Base-by-base conservation (phyloP, 2,113 vertebrate species). In the Dicaeum eximium region DNA sequence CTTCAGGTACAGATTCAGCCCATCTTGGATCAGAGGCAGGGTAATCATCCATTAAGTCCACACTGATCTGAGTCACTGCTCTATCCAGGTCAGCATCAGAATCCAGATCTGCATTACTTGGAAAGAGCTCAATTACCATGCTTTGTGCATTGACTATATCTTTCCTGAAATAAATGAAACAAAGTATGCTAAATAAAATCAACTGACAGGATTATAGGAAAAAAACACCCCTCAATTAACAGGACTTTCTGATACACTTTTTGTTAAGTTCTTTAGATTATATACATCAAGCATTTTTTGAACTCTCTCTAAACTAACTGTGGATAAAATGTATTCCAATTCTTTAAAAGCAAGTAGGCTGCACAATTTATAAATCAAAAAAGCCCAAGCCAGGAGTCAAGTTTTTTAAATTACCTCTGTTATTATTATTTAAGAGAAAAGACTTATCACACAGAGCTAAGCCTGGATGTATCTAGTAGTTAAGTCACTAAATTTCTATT, bases 21-120 rank as follows among this genome's bases (percentile, higher is more conserved):
- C 99, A 99, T 69, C 99, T 98, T 8, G 99, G 99, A 90, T 99
- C 99, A 20, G 99, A 99, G 9, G 99, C 99, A 23, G 99, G 99
- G 80, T 99, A 99, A 83, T 99, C 99, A n/a, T 99, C 99, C 83
- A 99, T 97, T 90, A 99, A 97, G 75, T 99, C 99, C 73, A 99
- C 92, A 54, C 99, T 98, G 91, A 99, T 99, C n/a, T 98, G 98
- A 40, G 97, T 98, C 80, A 99, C 98, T 40, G 98, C 95, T 40
- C 51, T 89, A 62, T 99, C 99, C 70, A 99, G 97, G 42, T 99
- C 98, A 50, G 90, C 50, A 33, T 98, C 98, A 7, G 97, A 96
- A 72, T 98, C 98, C 64, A 97, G 72, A 35, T 98, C 98, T 16
- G 80, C 28, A 17, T 92, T 96, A 48, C 95, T 86, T 27, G 99